Conservation (phyloP, 2,113 vertebrate species). For the Cynoglossus semilaevis region DNA sequence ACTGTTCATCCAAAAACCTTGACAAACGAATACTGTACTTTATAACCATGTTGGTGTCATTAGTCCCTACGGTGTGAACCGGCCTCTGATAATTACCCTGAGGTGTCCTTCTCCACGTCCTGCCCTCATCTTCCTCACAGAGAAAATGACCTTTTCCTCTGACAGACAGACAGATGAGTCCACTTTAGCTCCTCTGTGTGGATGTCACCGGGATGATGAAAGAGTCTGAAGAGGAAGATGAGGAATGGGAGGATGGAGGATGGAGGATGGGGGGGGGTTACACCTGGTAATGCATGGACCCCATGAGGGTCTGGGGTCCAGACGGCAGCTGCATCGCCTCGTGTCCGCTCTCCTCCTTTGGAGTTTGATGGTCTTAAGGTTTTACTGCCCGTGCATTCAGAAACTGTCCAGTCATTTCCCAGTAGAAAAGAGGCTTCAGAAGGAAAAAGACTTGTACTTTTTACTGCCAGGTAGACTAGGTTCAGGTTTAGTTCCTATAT, state of each 20-base stretch:
- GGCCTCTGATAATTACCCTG: conserved; percentile 27
- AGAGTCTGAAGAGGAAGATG: conserved; percentile 28
- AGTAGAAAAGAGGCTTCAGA: too few species aligned
- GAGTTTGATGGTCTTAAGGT: background rate
- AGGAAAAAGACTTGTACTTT: too few species aligned
- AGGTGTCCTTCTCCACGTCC: conserved; percentile 31
- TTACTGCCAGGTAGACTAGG: too few species aligned
- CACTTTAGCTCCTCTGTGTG: conserved; percentile 60
- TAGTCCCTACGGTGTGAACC: background rate
- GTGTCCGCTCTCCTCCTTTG: background rate
- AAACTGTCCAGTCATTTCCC: too few species aligned
- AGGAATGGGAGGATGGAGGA: background rate
- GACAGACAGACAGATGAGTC: conserved; percentile 73
- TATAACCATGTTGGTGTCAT: too few species aligned
- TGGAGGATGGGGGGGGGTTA: background rate
- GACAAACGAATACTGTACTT: too few species aligned
- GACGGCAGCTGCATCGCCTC: background rate
- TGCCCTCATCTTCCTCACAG: conserved; percentile 48
- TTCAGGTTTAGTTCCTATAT: too few species aligned
- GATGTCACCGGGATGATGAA: conserved; percentile 57
- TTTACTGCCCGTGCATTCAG: too few species aligned
- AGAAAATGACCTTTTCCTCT: conserved; percentile 72
- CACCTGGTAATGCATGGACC: background rate
- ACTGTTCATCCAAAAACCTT: too few species aligned
- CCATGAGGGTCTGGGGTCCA: too few species aligned